These are phyloP conservation scores for Ginglymostoma cirratum DNA, from an alignment of 2,113 vertebrate genomes.

Conservation along the genomic window DNA sequence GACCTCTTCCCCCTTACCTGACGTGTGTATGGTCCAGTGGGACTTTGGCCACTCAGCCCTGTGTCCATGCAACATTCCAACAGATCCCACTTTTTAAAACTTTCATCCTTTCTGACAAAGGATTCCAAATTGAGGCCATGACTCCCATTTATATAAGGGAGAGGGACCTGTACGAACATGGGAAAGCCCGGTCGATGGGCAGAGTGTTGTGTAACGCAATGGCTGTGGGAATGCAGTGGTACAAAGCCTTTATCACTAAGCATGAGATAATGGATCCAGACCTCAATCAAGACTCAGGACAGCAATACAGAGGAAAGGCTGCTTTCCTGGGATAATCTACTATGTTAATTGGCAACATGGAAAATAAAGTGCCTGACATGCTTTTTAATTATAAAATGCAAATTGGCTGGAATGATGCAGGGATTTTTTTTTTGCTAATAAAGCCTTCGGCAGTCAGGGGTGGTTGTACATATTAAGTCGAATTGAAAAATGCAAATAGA, in stretches of 20 bases:
- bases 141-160: neutral
- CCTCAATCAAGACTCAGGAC: neutral
- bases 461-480: neutral
- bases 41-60: no score
- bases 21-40: no score
- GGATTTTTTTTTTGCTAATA: neutral
- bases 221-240: neutral
- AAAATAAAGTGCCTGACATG: neutral
- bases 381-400: neutral
- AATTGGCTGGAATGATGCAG: neutral
- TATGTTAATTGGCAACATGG: neutral
- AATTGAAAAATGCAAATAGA: neutral
- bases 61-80: neutral
- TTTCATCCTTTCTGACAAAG: neutral
- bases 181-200: neutral
- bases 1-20: no score
- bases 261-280: neutral
- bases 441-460: neutral
- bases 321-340: neutral
- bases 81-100: neutral
- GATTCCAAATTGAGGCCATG: neutral
- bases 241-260: neutral
- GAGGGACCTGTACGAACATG: neutral
- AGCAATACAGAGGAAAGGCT: neutral
- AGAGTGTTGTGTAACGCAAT: no score